Conservation (phyloP, 1,140 invertebrate genomes). For the Venustaconcha ellipsiformis region DNA sequence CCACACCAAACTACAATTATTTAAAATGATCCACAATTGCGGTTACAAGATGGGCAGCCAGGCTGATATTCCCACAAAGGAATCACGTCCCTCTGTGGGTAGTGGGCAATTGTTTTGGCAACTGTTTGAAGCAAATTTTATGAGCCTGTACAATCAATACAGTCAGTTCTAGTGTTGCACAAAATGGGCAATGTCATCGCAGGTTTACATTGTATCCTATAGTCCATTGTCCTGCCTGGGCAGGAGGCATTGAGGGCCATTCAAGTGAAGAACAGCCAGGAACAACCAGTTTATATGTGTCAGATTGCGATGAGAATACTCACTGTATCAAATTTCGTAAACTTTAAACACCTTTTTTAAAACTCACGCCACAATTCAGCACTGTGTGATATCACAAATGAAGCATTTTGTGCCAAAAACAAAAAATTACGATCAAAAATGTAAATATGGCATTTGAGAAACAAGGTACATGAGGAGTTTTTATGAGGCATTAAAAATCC, state of each 20-base stretch:
- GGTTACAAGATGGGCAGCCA: slow-evolving; percentile 1
- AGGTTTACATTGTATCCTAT: slow-evolving; percentile 21
- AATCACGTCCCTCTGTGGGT: not conserved
- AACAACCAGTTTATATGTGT: slow-evolving; percentile 27
- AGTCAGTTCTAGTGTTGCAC: slow-evolving; percentile 23
- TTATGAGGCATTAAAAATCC: too few relatives aligned
- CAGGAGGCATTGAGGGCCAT: slow-evolving; percentile 15
- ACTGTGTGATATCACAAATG: too few relatives aligned
- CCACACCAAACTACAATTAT: too few relatives aligned
- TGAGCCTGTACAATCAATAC: slow-evolving; percentile 18
- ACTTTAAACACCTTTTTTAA: slow-evolving; percentile 22
- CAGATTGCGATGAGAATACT: slow-evolving; percentile 6
- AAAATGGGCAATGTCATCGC: slow-evolving; percentile 26
- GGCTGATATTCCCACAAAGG: slow-evolving; percentile 30
- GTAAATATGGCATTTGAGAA: too few relatives aligned
- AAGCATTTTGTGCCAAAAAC: too few relatives aligned
- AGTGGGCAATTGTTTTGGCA: slow-evolving; percentile 8
- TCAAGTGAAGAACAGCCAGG: slow-evolving; percentile 18
- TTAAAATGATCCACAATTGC: too few relatives aligned
- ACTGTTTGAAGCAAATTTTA: slow-evolving; percentile 23
- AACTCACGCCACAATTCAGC: too few relatives aligned
- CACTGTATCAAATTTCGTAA: slow-evolving; percentile 8
- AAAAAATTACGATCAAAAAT: too few relatives aligned
- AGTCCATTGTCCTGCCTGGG: slow-evolving; percentile 5
- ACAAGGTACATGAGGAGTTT: too few relatives aligned